A percentile compares a stretch with the other conserved stretches of the same genome.
Conservation (phyloP, 2,797 vertebrate species). For the Hemitrygon akajei region DNA sequence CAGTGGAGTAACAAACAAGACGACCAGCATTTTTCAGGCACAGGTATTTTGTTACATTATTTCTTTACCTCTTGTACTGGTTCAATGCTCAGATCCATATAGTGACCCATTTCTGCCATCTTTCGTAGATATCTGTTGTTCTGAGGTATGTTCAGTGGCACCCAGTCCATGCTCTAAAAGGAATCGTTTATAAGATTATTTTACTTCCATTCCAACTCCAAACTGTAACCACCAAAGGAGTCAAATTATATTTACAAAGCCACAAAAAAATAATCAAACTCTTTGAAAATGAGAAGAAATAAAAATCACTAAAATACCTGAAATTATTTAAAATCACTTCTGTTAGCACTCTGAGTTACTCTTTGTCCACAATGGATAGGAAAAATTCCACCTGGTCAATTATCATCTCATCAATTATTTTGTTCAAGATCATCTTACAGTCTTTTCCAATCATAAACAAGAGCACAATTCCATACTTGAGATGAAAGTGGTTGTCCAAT, state of each 20-base stretch:
- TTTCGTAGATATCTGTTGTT: conserved; percentile 48
- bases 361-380: not conserved
- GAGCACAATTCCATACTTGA: no score
- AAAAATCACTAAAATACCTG: not conserved
- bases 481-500: no score
- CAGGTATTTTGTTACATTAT: not conserved
- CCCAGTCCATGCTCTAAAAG: conserved; percentile 43
- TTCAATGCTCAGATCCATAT: conserved; percentile 64
- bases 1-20: not conserved
- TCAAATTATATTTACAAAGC: not conserved
- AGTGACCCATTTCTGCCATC: conserved; percentile 56
- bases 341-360: not conserved
- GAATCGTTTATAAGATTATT: not conserved
- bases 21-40: not conserved
- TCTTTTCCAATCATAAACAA: no score
- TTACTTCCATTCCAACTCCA: not conserved
- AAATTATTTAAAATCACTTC: not conserved
- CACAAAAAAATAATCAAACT: not conserved
- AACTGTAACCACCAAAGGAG: not conserved
- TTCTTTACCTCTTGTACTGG: conserved; percentile 58
- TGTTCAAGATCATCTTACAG: no score
- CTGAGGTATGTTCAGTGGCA: conserved; percentile 46
- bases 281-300: not conserved
- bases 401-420: no score
- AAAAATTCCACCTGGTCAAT: no score